Evolutionary conservation across 2,113 vertebrate species (phyloP).

Genomic region (Gymnarchus niloticus): DNA sequence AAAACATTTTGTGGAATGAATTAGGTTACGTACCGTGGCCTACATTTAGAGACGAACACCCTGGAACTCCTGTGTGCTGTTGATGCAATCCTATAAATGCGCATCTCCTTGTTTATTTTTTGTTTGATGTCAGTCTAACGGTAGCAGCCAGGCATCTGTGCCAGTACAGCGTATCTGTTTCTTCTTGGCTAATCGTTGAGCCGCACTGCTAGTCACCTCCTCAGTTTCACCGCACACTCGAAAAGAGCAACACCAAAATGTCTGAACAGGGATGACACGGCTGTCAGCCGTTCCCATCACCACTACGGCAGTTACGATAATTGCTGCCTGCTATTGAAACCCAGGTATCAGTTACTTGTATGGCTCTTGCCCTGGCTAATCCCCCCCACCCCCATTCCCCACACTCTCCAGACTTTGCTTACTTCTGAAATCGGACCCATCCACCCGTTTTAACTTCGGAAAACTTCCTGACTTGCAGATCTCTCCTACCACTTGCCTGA

Average conservation of each 20-base stretch:
- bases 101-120: background rate
- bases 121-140: background rate
- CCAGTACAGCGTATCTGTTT: background rate
- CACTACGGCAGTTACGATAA: background rate
- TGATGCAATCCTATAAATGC: background rate
- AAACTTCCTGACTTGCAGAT: background rate
- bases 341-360: background rate
- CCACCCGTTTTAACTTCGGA: background rate
- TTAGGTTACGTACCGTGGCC: background rate
- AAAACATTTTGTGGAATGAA: background rate
- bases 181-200: background rate
- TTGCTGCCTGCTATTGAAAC: background rate
- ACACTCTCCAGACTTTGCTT: background rate
- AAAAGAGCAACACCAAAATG: background rate
- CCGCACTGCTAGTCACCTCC: background rate
- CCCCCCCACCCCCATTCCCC: background rate
- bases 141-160: background rate
- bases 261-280: background rate
- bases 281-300: too few relatives aligned
- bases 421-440: background rate
- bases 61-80: background rate
- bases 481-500: background rate
- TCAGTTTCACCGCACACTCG: background rate
- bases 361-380: background rate
- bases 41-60: background rate